These are phyloP conservation scores for Ctenopoma kingsleyae DNA, from an alignment of 2,797 vertebrate species.

Conservation along the genomic window DNA sequence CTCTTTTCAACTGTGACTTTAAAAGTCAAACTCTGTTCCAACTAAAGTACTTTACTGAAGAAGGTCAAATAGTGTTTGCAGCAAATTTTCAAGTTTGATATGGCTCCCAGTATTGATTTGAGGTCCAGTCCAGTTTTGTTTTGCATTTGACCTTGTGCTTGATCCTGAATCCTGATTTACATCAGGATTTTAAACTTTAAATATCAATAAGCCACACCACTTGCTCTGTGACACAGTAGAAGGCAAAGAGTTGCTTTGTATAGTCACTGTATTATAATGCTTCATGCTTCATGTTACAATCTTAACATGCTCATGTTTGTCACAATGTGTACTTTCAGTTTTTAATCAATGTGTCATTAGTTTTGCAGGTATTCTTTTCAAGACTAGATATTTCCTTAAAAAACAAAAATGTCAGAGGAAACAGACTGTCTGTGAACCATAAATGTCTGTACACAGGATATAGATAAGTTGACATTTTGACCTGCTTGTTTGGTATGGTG, in stretches of 20 bases:
- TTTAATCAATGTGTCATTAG: too few relatives aligned
- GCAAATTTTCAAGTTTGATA: background rate
- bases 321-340: too few relatives aligned
- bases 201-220: background rate
- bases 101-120: background rate
- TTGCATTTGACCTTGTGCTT: background rate
- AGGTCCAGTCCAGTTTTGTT: background rate
- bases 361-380: too few relatives aligned
- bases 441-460: too few relatives aligned
- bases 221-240: background rate
- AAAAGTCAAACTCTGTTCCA: conserved; percentile 3
- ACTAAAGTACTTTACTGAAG: background rate
- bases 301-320: background rate
- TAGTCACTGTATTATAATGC: too few relatives aligned
- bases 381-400: too few relatives aligned
- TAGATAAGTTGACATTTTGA: too few relatives aligned
- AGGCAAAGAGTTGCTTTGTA: background rate
- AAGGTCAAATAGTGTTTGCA: conserved; percentile 2
- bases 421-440: too few relatives aligned
- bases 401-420: too few relatives aligned
- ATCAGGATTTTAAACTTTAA: background rate
- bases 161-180: background rate
- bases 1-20: conserved; percentile 1
- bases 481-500: too few relatives aligned
- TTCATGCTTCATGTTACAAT: too few relatives aligned